phyloP scores from a whole-genome alignment of 2,113 vertebrate species.

The Ondatra zibethicus region DNA sequence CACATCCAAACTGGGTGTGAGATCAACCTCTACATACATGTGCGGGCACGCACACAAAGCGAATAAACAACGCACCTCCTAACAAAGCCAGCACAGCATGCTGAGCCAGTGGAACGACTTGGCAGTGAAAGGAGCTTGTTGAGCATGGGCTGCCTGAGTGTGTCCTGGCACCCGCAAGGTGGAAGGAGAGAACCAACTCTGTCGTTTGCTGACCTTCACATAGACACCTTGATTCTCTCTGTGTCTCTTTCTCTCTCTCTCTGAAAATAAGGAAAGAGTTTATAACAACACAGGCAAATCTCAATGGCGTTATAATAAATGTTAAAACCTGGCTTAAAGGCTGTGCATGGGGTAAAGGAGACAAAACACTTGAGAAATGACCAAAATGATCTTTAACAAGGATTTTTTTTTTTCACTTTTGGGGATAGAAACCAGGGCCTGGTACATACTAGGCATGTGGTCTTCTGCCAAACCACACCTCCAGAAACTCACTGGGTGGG shows the following conservation, averaged over 20 bases:
- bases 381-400: neutral
- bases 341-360: neutral
- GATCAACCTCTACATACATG: neutral
- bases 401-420: neutral
- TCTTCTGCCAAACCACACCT: neutral
- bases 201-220: neutral
- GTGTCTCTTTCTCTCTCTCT: neutral
- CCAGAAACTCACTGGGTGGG: neutral
- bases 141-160: neutral
- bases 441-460: too few species aligned
- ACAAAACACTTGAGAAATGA: neutral
- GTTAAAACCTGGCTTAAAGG: neutral
- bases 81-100: neutral
- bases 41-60: neutral
- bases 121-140: neutral
- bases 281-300: fast-evolving
- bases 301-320: neutral
- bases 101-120: neutral
- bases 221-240: neutral
- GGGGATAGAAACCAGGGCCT: neutral
- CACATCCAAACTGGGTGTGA: neutral
- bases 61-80: neutral
- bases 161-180: neutral
- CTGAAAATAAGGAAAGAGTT: neutral
- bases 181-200: neutral